Evolutionary conservation across 2,797 vertebrate genomes (phyloP), one percentile per base, ranked within the genome.

Genomic region (Buceros bicornis): DNA sequence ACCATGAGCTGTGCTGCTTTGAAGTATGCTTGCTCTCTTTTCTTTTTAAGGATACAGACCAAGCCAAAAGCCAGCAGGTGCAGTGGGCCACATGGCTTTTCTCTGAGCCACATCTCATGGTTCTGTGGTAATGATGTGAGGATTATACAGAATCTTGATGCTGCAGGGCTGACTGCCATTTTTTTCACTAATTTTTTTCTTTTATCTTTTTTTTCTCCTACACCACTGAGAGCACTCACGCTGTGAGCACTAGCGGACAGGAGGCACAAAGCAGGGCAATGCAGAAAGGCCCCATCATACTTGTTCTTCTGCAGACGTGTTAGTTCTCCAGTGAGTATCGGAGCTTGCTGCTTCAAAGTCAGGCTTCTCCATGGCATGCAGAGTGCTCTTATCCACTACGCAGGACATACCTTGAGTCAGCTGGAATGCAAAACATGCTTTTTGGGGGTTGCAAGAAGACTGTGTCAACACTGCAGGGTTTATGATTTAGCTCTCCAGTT

Each of bases 401-500:
- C 72, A 57, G 65, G 61, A 78, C n/a, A 9, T 93, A 69, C 77
- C 42, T 78, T 42, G 84, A 62, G 51, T 79, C 78, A 84, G 40
- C 81, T 87, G 66, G 79, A 91, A 88, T 81, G 69, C 58, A 85
- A 94, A 95, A 91, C 93, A 45, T 95, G 78, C 90, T 71, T 94
- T 71, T 90, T 0, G 5, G 85, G 88, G 22, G 20, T 74, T 89
- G 69, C 74, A 70, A 69, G 86, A 90, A 87, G 67, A 47, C 58
- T 87, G 17, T 89, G 71, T 89, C 90, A 94, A 94, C 81, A 82
- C 48, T 65, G 29, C 33, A 22, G 83, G 10, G 15, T 51, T 90
- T 92, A 43, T 85, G 9, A 91, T 94, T 96, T 90, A 87, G 89
- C 47, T 91, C 19, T 79, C 51, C 15, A 8, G 62, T 79, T 80